These are phyloP conservation scores for Parotocinclus haroldoi DNA, from an alignment of 2,797 vertebrate genomes.

Conservation along the genomic window DNA sequence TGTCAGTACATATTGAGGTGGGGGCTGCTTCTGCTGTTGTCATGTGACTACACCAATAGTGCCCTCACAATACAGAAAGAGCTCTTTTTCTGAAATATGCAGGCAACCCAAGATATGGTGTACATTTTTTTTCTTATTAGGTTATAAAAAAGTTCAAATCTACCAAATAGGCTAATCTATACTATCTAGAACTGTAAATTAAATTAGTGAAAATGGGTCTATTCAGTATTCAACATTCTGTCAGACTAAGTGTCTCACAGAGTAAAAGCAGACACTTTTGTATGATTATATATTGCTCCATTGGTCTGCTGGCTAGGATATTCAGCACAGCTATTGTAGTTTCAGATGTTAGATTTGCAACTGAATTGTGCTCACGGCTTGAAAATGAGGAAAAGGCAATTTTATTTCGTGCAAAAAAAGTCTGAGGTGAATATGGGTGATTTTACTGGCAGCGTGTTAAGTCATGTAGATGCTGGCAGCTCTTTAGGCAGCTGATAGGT, in stretches of 20 bases:
- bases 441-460: slow-evolving; percentile 67
- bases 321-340: slow-evolving; percentile 54
- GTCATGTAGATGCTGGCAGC: slow-evolving; percentile 57
- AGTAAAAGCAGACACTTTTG: slow-evolving; percentile 43
- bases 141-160: background rate
- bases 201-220: background rate
- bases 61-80: too few relatives aligned
- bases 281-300: slow-evolving; percentile 56
- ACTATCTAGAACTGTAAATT: slow-evolving; percentile 6
- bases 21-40: too few relatives aligned
- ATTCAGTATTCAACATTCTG: slow-evolving; percentile 10
- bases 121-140: background rate
- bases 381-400: slow-evolving; percentile 46
- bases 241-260: background rate
- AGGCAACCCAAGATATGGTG: too few relatives aligned
- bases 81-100: too few relatives aligned
- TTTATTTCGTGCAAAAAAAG: slow-evolving; percentile 50
- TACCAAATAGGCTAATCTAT: background rate
- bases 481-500: slow-evolving; percentile 49
- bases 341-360: slow-evolving; percentile 48
- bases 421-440: slow-evolving; percentile 50
- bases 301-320: slow-evolving; percentile 44
- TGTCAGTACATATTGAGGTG: too few relatives aligned
- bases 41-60: too few relatives aligned
- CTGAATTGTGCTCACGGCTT: slow-evolving; percentile 53